Percentiles rank a stretch among this genome's conserved stretches.
These are phyloP conservation scores for Heterodera filipjevi DNA, from an alignment of 2,888 invertebrate species.

Conservation along the genomic window DNA sequence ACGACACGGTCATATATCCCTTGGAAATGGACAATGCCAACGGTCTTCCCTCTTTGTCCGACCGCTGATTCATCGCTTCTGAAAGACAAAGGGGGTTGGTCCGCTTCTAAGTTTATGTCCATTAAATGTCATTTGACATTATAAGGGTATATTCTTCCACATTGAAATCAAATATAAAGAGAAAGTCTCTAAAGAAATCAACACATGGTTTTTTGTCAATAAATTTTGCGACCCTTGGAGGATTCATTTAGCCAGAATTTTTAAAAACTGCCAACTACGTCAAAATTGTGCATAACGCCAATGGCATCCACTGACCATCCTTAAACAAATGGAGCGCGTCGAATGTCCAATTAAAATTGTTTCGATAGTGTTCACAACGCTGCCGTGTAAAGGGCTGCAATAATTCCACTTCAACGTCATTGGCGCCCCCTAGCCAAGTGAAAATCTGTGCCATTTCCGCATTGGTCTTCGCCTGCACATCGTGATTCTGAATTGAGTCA, in stretches of 20 bases:
- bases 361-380: neutral
- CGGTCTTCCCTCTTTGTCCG: constrained; percentile 1
- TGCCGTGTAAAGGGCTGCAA: neutral
- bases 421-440: constrained; percentile 37
- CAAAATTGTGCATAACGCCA: no score
- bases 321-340: constrained; percentile 24
- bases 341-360: constrained; percentile 24
- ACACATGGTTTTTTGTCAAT: no score
- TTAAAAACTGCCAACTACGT: no score
- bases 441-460: constrained; percentile 39
- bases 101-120: no score
- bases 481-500: constrained; percentile 43
- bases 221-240: no score
- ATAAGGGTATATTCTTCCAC: no score
- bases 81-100: neutral
- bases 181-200: no score
- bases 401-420: constrained; percentile 32
- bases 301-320: constrained; percentile 28
- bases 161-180: no score
- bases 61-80: neutral
- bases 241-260: no score
- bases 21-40: constrained; percentile 27
- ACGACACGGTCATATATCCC: constrained; percentile 33
- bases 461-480: constrained; percentile 39
- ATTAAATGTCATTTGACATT: no score